Evolutionary conservation across 2,113 vertebrate genomes (phyloP), one percentile per base, ranked within the genome.

Genomic region (Microcebus tavaratra): DNA sequence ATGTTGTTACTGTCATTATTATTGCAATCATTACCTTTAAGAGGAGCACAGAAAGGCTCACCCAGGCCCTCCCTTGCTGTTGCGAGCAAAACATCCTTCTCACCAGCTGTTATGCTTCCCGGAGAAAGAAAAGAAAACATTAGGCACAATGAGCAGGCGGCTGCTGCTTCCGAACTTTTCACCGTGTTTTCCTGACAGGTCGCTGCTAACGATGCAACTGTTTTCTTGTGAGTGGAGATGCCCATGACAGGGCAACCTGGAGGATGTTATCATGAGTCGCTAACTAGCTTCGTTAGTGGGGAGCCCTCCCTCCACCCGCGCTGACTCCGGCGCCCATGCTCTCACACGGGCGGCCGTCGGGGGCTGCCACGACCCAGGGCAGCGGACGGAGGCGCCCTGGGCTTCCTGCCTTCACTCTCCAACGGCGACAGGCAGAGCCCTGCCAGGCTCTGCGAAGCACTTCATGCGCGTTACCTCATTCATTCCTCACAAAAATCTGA

Each of bases 271-370:
- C 90, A 93, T 68, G 89, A 93, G 72, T 87, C 72, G 93, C 36
- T 98, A 97, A 98, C 94, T 97, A 97, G 97, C 87, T 96, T 98
- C 97, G 97, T 97, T 98, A 97, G 94, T 53, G 73, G 91, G 29
- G 75, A 96, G 65, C 45, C 50, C 55, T 88, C 82, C 88, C 91
- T 72, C 85, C 61, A 61, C 73, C 95, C 94, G 11, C 80, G 75
- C 27, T 79, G 78, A 86, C 57, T 88, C 81, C 63, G 93, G 50
- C 57, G 83, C 50, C 25, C 25, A 34, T 29, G n/a, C 96, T 90
- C 85, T 95, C 92, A 84, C 31, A 25, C 81, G 53, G 85, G 93
- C 87, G 0, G 89, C 53, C 95, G 68, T 94, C 90, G 84, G 81
- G 80, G 91, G 65, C 59, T 85, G 42, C 95, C 80, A 82, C 57